phyloP scores from a whole-genome alignment of 2,797 vertebrate species.

The Tiaroga cobitis region DNA sequence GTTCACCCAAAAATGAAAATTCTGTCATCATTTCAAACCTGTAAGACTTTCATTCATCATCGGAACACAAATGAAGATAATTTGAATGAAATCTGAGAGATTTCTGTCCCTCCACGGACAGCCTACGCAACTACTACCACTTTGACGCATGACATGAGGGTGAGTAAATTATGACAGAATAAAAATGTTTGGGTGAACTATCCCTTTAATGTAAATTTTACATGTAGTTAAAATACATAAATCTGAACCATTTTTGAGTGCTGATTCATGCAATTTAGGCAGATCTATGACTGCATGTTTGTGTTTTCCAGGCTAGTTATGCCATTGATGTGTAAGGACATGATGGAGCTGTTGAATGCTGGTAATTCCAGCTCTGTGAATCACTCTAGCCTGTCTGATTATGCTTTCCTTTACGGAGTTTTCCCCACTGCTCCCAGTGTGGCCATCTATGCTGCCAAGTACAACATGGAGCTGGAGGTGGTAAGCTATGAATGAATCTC shows the following conservation, averaged over 20 bases:
- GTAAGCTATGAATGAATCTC: slow-evolving; percentile 73
- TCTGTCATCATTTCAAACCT: background rate
- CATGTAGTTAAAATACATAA: background rate
- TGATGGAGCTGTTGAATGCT: slow-evolving; percentile 91
- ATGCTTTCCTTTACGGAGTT: slow-evolving; percentile 95
- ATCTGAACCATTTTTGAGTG: background rate
- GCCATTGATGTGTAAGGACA: slow-evolving; percentile 95
- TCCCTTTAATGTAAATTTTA: background rate
- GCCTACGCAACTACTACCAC: too few relatives aligned
- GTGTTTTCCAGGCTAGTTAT: slow-evolving; percentile 83
- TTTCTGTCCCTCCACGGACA: too few relatives aligned
- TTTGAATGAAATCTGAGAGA: too few relatives aligned
- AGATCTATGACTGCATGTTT: background rate
- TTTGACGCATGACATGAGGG: too few relatives aligned
- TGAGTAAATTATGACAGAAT: too few relatives aligned
- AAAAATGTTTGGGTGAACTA: background rate
- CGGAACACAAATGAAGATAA: too few relatives aligned
- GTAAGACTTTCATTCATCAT: background rate
- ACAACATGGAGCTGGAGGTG: slow-evolving; percentile 97
- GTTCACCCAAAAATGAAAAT: too few relatives aligned
- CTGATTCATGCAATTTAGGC: background rate
- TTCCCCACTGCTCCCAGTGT: slow-evolving; percentile 96
- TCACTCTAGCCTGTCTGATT: slow-evolving; percentile 95
- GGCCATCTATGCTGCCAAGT: slow-evolving; percentile 94
- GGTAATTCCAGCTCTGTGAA: slow-evolving; percentile 80